Percentiles rank a stretch among this genome's conserved stretches.
Evolutionary conservation across 2,113 vertebrate species (phyloP).

Genomic region (Canis aureus): DNA sequence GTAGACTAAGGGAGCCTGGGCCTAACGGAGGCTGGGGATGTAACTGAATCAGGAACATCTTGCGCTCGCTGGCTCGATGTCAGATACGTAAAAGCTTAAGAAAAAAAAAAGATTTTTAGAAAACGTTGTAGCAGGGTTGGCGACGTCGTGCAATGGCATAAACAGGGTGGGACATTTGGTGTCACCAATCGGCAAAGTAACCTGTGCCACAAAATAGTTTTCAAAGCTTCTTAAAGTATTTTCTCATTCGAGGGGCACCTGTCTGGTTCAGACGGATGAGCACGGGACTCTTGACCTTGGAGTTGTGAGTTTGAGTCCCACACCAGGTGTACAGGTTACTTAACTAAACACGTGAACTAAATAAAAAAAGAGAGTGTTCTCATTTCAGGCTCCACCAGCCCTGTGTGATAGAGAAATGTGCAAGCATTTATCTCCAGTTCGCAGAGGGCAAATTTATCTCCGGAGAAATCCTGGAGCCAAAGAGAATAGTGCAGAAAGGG

Average conservation of each 20-base stretch:
- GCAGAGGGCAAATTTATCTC: not conserved
- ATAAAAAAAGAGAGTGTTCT: not conserved
- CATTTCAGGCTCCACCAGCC: not conserved
- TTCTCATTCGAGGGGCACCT: not conserved
- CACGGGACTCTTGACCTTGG: not conserved
- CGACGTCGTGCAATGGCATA: not conserved
- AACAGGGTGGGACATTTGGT: not conserved
- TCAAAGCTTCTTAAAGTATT: not conserved
- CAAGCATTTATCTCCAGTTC: not conserved
- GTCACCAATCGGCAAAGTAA: not conserved
- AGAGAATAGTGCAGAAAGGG: not conserved
- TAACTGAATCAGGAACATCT: too few species aligned
- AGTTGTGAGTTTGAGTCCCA: not conserved
- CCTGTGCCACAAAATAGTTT: not conserved
- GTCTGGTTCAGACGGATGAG: not conserved
- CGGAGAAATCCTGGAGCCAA: not conserved
- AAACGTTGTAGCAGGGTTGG: not conserved
- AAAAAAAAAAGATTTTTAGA: not conserved
- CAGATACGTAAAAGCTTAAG: not conserved
- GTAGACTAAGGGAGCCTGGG: too few species aligned
- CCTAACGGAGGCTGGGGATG: too few species aligned
- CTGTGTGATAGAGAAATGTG: not conserved
- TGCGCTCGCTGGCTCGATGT: not conserved
- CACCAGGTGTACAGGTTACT: not conserved
- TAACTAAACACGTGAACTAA: not conserved